Percentiles rank a stretch among this genome's conserved stretches.
Evolutionary conservation across 1,140 invertebrate species (phyloP).

Genomic region (Zaprionus ghesquierei): DNA sequence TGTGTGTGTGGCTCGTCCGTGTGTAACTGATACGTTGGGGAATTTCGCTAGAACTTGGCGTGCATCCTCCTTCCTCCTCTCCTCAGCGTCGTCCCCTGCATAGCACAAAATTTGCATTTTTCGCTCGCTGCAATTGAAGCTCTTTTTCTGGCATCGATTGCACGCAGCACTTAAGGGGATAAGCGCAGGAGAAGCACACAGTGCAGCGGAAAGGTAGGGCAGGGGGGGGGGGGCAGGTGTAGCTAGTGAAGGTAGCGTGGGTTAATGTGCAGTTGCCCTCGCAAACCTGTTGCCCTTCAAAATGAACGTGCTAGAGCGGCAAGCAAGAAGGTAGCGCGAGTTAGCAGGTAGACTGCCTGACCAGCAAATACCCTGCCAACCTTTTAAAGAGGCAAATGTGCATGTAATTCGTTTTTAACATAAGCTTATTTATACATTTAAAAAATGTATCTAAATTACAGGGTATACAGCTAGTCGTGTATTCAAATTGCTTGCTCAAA

Average conservation of each 20-base stretch:
- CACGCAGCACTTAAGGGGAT: constrained; percentile 37
- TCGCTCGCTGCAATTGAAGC: constrained; percentile 27
- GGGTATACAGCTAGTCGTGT: not conserved
- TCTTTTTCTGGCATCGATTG: constrained; percentile 19
- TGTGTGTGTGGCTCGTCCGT: constrained; percentile 16
- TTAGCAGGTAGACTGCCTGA: too few relatives aligned
- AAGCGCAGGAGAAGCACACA: too few relatives aligned
- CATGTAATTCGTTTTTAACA: too few relatives aligned
- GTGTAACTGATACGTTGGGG: constrained; percentile 29
- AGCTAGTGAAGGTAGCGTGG: not conserved
- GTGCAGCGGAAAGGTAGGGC: not conserved
- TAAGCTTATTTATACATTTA: too few relatives aligned
- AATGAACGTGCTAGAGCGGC: not conserved
- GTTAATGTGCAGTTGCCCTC: too few relatives aligned
- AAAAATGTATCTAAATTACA: not conserved
- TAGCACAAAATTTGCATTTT: constrained; percentile 54
- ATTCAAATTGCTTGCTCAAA: too few relatives aligned
- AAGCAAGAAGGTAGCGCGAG: not conserved
- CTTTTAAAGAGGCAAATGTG: too few relatives aligned
- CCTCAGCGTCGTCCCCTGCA: not conserved
- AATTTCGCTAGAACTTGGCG: constrained; percentile 21
- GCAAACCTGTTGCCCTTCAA: not conserved
- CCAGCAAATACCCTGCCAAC: not conserved
- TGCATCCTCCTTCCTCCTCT: not conserved
- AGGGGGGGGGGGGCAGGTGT: not conserved